phyloP scores from a whole-genome alignment of 2,888 invertebrate genomes.

The Athalia cordata region DNA sequence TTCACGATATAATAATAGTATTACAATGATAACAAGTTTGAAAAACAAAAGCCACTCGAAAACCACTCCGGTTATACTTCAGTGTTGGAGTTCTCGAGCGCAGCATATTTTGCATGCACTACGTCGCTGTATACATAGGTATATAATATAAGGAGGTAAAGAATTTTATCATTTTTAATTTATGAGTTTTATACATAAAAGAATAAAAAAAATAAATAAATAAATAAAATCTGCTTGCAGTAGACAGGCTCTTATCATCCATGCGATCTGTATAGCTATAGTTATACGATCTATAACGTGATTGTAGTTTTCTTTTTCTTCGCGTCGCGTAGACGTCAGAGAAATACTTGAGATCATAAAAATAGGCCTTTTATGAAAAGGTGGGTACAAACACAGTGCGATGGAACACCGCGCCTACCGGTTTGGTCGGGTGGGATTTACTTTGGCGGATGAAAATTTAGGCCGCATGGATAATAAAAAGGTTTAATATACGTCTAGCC shows the following conservation, averaged over 20 bases:
- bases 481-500: constrained; percentile 37
- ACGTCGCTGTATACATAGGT: not conserved
- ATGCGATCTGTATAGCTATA: not conserved
- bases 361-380: constrained; percentile 37
- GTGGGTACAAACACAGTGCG: too few species aligned
- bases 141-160: not conserved
- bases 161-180: constrained; percentile 26
- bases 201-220: not conserved
- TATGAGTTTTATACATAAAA: constrained; percentile 9
- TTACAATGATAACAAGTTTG: too few species aligned
- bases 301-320: not conserved
- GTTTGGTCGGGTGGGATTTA: constrained; percentile 23
- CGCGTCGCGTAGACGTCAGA: constrained; percentile 1
- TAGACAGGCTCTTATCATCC: not conserved
- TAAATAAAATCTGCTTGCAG: not conserved
- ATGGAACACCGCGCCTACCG: too few species aligned
- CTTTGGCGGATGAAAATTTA: constrained; percentile 27
- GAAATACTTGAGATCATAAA: constrained; percentile 33
- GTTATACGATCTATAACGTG: too few species aligned
- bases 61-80: not conserved
- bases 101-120: not conserved
- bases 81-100: too few species aligned
- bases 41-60: not conserved
- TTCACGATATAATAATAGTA: not conserved
- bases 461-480: constrained; percentile 16